Percentiles rank a stretch among this genome's conserved stretches.
Evolutionary conservation across 2,888 invertebrate genomes (phyloP).

Genomic region (Pogonocherus hispidulus): DNA sequence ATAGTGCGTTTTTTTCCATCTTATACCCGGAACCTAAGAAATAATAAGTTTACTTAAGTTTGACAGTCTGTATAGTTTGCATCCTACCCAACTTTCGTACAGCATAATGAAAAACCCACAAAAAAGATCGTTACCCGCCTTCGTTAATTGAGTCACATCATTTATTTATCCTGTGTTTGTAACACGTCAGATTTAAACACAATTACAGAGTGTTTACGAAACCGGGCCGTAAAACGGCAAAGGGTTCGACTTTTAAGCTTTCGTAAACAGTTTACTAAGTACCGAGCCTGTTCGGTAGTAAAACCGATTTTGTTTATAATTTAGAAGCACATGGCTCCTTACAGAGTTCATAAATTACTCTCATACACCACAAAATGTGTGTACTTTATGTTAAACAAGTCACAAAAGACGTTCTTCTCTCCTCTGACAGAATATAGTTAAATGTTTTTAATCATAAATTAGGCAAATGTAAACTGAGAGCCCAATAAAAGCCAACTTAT

Average conservation of each 20-base stretch:
- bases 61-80: too few relatives aligned
- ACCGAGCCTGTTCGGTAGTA: slow-evolving; percentile 47
- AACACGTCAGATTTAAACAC: slow-evolving; percentile 44
- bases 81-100: too few relatives aligned
- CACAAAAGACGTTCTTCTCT: slow-evolving; percentile 45
- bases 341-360: slow-evolving; percentile 53
- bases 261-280: slow-evolving; percentile 51
- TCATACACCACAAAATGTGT: slow-evolving; percentile 43
- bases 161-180: slow-evolving; percentile 31
- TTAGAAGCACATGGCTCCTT: slow-evolving; percentile 55
- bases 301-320: slow-evolving; percentile 53
- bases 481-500: slow-evolving; percentile 46
- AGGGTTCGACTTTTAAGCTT: slow-evolving; percentile 51
- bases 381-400: slow-evolving; percentile 39
- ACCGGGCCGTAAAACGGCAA: slow-evolving; percentile 51
- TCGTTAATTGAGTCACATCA: slow-evolving; percentile 27
- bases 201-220: slow-evolving; percentile 54
- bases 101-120: neutral
- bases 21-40: too few relatives aligned
- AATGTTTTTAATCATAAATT: slow-evolving; percentile 49
- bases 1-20: too few relatives aligned
- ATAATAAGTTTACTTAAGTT: too few relatives aligned
- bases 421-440: slow-evolving; percentile 43
- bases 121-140: neutral
- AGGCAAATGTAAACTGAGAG: slow-evolving; percentile 40